Base-by-base conservation (phyloP, 2,797 vertebrate species). In the Halcyon leucocephala region DNA sequence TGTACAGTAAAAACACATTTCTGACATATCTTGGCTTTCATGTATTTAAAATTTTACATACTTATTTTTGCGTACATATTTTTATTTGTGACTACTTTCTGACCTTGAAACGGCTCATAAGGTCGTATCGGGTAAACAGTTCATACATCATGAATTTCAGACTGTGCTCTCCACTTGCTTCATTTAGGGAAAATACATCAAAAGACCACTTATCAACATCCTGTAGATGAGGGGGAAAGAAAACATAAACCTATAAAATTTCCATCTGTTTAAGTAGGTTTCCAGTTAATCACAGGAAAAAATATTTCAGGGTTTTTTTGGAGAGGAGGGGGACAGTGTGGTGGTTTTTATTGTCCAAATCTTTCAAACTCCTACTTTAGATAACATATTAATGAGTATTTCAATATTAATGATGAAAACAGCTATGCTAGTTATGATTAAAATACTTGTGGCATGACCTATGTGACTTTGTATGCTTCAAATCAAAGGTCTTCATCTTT, bases 91-190 rank as follows among this genome's bases (percentile, higher is more conserved):
- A 5, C 39, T 92, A 58, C 35, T 80, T 95, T 95, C 98, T 98
- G 97, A 99, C 99, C 99, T 99, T 99, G 98, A 99, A 99, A 98
- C 99, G 99, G 98, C 97, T 99, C 98, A 99, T 98, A 97, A 99
- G 99, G 97, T 99, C 99, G 17, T 99, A 99, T 98, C 99, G 99
- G 87, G 99, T 99, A 97, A 99, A 98, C 58, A 99, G 98, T 96
- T 99, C 99, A 76, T 99, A 99, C 93, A 99, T 99, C 97, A 99
- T 99, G 97, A 99, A 99, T 98, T 99, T 99, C 96, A 99, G 98
- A 74, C 99, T 99, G 77, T 99, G 99, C 71, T 99, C 99, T 95
- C 98, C 98, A 28, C 99, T 99, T 65, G 98, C 99, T 96, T 99
- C 98, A 80, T 99, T 99, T 90, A 99, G 98, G 73, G 98, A 97